Evolutionary conservation across 2,113 vertebrate genomes (phyloP).

Genomic region (Grantiella picta): DNA sequence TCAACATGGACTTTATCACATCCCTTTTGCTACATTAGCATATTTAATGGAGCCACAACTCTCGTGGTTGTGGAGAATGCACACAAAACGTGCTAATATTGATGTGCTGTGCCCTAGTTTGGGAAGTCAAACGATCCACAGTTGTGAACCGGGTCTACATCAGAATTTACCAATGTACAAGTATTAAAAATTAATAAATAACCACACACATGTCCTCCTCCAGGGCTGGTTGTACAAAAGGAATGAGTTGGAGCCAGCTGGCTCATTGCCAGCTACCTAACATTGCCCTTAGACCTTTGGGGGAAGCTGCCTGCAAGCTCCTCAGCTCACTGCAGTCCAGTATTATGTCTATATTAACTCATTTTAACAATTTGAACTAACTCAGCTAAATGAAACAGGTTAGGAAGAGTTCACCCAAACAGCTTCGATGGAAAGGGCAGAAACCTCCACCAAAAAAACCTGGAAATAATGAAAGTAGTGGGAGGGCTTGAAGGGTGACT

Average conservation of each 20-base stretch:
- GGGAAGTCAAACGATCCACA: neutral
- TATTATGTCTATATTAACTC: neutral
- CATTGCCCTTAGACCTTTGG: neutral
- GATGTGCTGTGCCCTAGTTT: neutral
- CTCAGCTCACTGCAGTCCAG: neutral
- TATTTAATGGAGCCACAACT: neutral
- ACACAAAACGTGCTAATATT: neutral
- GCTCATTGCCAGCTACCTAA: neutral
- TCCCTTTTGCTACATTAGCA: neutral
- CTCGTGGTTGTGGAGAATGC: neutral
- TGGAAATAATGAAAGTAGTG: neutral
- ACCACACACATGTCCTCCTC: neutral
- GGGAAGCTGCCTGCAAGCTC: neutral
- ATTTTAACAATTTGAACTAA: neutral
- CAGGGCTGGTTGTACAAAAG: neutral
- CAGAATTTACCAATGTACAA: neutral
- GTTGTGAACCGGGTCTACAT: neutral
- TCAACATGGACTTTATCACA: neutral
- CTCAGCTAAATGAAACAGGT: conserved; percentile 1
- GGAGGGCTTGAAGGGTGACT: neutral
- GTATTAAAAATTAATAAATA: neutral
- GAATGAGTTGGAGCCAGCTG: neutral
- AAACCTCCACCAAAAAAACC: neutral
- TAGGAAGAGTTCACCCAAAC: conserved; percentile 15
- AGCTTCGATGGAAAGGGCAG: neutral